phyloP scores from a whole-genome alignment of 1,140 invertebrate genomes.

The Drosophila kikkawai region DNA sequence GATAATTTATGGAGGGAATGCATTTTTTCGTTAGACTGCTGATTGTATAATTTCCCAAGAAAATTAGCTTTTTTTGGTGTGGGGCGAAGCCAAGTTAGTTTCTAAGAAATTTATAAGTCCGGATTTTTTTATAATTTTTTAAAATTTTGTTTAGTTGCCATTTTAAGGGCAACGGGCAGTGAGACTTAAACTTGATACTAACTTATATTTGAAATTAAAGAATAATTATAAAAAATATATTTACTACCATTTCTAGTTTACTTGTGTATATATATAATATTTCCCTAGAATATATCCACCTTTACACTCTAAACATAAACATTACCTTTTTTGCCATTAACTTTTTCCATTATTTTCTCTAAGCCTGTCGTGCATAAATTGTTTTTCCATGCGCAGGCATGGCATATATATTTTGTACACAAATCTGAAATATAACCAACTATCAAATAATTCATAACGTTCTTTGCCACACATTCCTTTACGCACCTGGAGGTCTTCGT shows the following conservation, averaged over 20 bases:
- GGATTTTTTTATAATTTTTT: conserved; percentile 10
- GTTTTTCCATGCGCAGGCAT: conserved; percentile 7
- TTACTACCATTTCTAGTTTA: neutral
- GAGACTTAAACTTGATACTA: neutral
- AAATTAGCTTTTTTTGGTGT: conserved; percentile 26
- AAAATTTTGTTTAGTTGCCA: conserved; percentile 7
- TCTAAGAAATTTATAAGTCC: conserved; percentile 8
- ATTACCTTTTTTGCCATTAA: conserved; percentile 21
- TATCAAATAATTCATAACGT: conserved; percentile 73
- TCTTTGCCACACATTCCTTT: conserved; percentile 31
- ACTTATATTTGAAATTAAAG: neutral
- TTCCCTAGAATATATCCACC: neutral
- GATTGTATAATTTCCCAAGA: conserved; percentile 63
- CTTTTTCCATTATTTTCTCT: conserved; percentile 34
- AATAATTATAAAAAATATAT: neutral
- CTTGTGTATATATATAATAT: neutral
- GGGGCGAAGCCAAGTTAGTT: conserved; percentile 11
- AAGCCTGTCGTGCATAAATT: conserved; percentile 43
- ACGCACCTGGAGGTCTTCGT: conserved; percentile 39
- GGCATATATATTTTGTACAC: conserved; percentile 15
- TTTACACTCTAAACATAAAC: conserved; percentile 4
- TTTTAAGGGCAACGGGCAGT: conserved; percentile 4
- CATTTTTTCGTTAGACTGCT: conserved; percentile 58
- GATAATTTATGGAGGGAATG: conserved; percentile 71
- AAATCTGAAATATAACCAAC: conserved; percentile 46